phyloP scores from a whole-genome alignment of 2,113 vertebrate species.

The Mus spicilegus region DNA sequence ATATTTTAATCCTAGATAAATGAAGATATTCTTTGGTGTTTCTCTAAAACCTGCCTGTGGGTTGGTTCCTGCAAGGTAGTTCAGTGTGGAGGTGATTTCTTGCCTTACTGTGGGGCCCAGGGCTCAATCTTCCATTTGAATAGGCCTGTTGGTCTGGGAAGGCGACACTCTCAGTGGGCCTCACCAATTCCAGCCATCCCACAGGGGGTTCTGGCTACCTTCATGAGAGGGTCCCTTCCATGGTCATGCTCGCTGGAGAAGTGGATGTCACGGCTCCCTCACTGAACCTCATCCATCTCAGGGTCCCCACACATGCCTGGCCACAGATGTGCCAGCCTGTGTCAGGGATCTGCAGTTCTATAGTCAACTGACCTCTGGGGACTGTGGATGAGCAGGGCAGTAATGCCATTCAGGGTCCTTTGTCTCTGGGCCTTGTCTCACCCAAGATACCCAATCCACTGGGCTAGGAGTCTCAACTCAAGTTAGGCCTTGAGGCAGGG shows the following conservation, averaged over 20 bases:
- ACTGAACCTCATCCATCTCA: neutral
- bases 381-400: rapidly evolving
- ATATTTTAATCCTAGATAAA: too few species aligned
- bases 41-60: neutral
- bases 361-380: neutral
- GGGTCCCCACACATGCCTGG: neutral
- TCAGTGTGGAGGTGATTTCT: too few species aligned
- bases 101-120: rapidly evolving
- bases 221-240: neutral
- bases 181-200: neutral
- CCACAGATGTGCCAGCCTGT: neutral
- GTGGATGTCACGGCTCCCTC: neutral
- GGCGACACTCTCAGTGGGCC: too few species aligned
- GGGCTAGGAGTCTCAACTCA: neutral
- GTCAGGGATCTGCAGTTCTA: neutral
- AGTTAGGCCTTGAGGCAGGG: neutral
- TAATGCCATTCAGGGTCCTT: neutral
- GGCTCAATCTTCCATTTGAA: neutral
- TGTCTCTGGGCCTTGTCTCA: neutral
- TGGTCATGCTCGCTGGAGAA: neutral
- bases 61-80: neutral
- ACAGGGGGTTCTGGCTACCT: too few species aligned
- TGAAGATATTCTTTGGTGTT: neutral
- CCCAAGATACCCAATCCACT: too few species aligned
- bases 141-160: neutral